These are phyloP conservation scores for Calliscelio sp. DNA, from an alignment of 2,888 invertebrate genomes.

Conservation along the genomic window DNA sequence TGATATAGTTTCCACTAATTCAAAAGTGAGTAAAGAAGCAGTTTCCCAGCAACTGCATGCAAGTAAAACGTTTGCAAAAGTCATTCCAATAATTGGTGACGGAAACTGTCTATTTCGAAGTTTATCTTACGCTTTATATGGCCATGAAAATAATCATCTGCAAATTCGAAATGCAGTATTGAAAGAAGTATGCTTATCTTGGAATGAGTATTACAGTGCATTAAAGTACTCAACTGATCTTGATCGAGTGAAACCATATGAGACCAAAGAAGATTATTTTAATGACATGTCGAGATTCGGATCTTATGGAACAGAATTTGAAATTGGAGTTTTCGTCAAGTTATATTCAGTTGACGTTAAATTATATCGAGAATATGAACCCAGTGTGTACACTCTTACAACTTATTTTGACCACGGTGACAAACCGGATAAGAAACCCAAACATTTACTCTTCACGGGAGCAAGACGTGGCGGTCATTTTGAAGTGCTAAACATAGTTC, in stretches of 20 bases:
- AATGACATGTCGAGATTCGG: not conserved
- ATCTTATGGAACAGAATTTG: constrained; percentile 4
- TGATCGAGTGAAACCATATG: not conserved
- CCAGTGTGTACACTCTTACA: not conserved
- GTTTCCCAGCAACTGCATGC: too few species aligned
- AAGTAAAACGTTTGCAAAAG: not conserved
- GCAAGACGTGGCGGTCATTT: not conserved
- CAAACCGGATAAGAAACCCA: not conserved
- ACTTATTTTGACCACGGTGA: not conserved
- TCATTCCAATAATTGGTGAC: not conserved
- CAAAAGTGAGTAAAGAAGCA: too few species aligned
- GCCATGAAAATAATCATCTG: not conserved
- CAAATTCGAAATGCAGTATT: not conserved
- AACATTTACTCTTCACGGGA: not conserved
- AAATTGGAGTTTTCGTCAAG: not conserved
- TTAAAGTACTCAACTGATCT: not conserved
- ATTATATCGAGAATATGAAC: not conserved
- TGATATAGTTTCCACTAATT: too few species aligned
- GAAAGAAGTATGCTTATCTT: not conserved
- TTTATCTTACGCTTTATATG: constrained; percentile 12
- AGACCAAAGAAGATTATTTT: not conserved
- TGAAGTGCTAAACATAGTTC: not conserved
- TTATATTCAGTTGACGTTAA: not conserved
- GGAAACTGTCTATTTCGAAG: constrained; percentile 26
- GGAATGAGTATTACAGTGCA: not conserved